Evolutionary conservation across 1,140 invertebrate species (phyloP).

Genomic region (Trichogramma pretiosum): DNA sequence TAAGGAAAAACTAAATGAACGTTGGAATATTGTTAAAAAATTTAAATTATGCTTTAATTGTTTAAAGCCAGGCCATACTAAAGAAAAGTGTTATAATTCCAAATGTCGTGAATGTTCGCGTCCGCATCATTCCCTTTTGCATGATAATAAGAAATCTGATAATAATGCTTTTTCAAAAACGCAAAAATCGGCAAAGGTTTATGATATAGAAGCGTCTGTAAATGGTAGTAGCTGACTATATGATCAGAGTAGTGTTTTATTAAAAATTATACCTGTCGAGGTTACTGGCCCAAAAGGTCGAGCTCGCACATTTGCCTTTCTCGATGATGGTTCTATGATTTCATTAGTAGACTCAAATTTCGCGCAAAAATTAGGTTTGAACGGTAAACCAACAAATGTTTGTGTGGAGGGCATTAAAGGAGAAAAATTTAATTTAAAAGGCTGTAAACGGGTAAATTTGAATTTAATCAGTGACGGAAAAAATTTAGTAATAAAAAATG

Average conservation of each 20-base stretch:
- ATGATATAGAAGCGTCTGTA: background rate
- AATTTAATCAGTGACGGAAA: too few species aligned
- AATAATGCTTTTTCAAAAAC: background rate
- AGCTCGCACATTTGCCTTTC: slow-evolving; percentile 12
- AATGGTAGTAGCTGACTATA: too few species aligned
- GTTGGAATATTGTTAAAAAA: background rate
- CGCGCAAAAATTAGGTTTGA: slow-evolving; percentile 9
- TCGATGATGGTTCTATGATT: slow-evolving; percentile 22
- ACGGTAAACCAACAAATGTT: slow-evolving; percentile 1
- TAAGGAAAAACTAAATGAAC: background rate
- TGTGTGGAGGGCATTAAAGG: too few species aligned
- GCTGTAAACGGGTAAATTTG: too few species aligned
- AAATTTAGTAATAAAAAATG: too few species aligned
- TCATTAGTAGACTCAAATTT: slow-evolving; percentile 16
- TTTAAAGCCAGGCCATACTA: slow-evolving; percentile 2
- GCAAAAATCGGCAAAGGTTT: background rate
- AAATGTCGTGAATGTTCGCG: background rate
- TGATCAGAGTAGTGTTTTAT: background rate
- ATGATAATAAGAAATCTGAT: background rate
- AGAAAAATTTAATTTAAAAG: too few species aligned
- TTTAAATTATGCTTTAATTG: background rate
- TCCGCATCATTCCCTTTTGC: background rate
- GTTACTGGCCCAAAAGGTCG: background rate
- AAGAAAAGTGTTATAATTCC: background rate
- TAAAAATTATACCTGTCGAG: slow-evolving; percentile 17